phyloP scores from a whole-genome alignment of 2,113 vertebrate genomes.

The Trogon melanurus region DNA sequence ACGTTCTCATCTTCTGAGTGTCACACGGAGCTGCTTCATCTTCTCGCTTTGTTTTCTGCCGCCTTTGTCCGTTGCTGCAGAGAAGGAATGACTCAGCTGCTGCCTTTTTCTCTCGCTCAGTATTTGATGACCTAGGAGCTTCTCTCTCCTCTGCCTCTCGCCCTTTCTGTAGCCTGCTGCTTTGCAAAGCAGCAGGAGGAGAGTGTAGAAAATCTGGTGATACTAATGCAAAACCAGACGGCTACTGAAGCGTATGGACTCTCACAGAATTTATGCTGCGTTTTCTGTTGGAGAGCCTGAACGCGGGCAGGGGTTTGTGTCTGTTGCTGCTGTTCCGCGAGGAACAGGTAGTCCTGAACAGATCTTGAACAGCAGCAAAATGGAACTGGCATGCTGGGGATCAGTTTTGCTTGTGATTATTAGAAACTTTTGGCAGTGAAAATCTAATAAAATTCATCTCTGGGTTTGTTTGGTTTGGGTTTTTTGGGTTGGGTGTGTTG shows the following conservation, averaged over 20 bases:
- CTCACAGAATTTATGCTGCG: not conserved
- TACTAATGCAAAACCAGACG: not conserved
- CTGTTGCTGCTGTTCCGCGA: not conserved
- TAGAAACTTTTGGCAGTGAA: not conserved
- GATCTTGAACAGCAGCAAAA: not conserved
- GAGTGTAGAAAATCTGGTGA: not conserved
- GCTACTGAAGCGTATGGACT: not conserved
- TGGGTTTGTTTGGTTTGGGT: not conserved
- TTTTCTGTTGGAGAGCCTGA: not conserved
- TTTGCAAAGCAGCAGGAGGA: not conserved
- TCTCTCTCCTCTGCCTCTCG: not conserved
- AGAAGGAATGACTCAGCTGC: constrained; percentile 21
- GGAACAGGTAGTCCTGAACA: not conserved
- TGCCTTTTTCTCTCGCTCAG: not conserved
- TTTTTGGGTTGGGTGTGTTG: too few species aligned
- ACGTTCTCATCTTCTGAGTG: not conserved
- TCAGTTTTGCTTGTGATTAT: not conserved
- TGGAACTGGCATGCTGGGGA: not conserved
- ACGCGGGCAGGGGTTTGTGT: not conserved
- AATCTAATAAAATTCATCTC: not conserved
- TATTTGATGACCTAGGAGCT: not conserved
- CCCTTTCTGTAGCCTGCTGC: not conserved
- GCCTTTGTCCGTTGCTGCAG: not conserved
- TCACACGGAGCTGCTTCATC: not conserved
- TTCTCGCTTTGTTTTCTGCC: not conserved